These are phyloP conservation scores for Drosophila longiperda DNA, from an alignment of 2,888 invertebrate genomes.

Conservation along the genomic window DNA sequence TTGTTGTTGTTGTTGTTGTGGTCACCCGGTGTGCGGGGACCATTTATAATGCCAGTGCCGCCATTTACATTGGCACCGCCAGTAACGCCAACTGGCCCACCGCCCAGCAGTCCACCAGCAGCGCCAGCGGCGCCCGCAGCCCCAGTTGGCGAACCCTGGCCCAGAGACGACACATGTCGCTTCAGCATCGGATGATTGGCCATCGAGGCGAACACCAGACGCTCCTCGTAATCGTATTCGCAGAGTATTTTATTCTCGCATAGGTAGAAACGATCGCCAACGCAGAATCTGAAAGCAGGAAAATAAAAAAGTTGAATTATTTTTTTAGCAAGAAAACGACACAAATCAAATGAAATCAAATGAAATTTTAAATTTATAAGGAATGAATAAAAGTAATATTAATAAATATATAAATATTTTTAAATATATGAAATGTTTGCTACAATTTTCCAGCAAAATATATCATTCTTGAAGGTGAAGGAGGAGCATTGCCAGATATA, in stretches of 20 bases:
- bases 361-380: background rate
- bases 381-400: background rate
- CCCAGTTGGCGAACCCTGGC: constrained; percentile 83
- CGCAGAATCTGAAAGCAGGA: constrained; percentile 92
- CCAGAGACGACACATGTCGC: constrained; percentile 84
- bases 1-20: constrained; percentile 83
- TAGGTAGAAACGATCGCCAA: constrained; percentile 98
- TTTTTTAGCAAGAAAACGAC: background rate
- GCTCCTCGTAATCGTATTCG: constrained; percentile 98
- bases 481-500: background rate
- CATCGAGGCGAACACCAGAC: constrained; percentile 97
- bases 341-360: background rate
- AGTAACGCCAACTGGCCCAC: constrained; percentile 65
- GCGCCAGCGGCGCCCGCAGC: constrained; percentile 68
- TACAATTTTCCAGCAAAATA: background rate
- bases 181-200: constrained; percentile 91
- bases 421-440: background rate
- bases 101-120: constrained; percentile 65
- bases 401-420: background rate
- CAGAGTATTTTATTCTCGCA: constrained; percentile 99
- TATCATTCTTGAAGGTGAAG: background rate
- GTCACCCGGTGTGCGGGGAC: constrained; percentile 84
- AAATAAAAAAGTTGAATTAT: background rate
- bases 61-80: constrained; percentile 54
- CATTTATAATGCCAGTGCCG: constrained; percentile 70